Evolutionary conservation across 2,113 vertebrate species (phyloP).

Genomic region (Callopanchax toddi): DNA sequence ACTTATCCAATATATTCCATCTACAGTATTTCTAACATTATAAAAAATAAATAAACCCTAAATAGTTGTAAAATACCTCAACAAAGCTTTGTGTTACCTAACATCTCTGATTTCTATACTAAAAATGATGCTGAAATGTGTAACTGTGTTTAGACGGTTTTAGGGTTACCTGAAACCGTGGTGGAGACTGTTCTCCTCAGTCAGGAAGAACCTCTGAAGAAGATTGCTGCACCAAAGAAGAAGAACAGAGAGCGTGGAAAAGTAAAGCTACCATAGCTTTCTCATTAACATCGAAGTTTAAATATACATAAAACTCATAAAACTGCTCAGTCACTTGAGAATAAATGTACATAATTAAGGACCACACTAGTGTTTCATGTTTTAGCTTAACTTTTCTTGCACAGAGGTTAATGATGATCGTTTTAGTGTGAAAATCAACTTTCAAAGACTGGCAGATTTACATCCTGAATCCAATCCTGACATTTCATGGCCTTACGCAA

Average conservation of each 20-base stretch:
- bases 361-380: slow-evolving; percentile 33
- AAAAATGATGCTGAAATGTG: neutral
- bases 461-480: neutral
- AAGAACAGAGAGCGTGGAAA: slow-evolving; percentile 77
- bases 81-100: neutral
- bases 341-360: slow-evolving; percentile 13
- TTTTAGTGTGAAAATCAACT: neutral
- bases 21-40: neutral
- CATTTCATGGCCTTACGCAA: neutral
- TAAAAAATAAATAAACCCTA: neutral
- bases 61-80: neutral
- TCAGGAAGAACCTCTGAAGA: slow-evolving; percentile 68
- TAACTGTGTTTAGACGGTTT: slow-evolving; percentile 57
- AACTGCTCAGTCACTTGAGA: slow-evolving; percentile 7
- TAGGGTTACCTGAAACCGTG: slow-evolving; percentile 52
- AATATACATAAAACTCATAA: slow-evolving; percentile 7
- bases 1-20: neutral
- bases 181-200: slow-evolving; percentile 62
- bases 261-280: slow-evolving; percentile 55
- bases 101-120: neutral
- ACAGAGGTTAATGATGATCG: neutral
- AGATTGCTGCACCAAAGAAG: slow-evolving; percentile 73
- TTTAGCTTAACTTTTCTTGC: slow-evolving; percentile 14
- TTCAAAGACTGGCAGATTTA: neutral
- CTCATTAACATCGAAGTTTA: neutral